phyloP scores from a whole-genome alignment of 2,888 invertebrate genomes.

The Terebella lapidaria region DNA sequence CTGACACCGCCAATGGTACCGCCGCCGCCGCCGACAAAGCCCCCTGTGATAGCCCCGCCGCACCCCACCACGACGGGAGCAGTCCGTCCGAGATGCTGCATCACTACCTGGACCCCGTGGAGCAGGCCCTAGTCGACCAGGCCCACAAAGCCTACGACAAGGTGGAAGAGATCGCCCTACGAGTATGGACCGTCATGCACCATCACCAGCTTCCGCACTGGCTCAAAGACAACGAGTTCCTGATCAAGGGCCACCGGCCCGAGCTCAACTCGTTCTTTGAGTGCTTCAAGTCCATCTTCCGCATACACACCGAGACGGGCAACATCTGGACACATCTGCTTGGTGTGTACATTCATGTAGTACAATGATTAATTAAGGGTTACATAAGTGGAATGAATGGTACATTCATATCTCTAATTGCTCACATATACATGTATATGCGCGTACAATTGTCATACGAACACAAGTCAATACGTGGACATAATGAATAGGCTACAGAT shows the following conservation, averaged over 20 bases:
- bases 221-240: constrained; percentile 97
- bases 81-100: no score
- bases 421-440: constrained; percentile 98
- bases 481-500: no score
- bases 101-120: no score
- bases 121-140: no score
- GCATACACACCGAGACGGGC: constrained; percentile 97
- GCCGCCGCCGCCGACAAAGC: no score
- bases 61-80: no score
- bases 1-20: no score
- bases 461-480: constrained; percentile 61
- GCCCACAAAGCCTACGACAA: constrained; percentile 5
- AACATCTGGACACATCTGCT: constrained; percentile 98
- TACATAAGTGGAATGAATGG: no score
- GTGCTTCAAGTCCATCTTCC: constrained; percentile 96
- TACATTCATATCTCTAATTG: no score
- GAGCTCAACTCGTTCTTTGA: constrained; percentile 92
- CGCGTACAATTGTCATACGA: constrained; percentile 99
- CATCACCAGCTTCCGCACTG: constrained; percentile 73
- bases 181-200: constrained; percentile 65
- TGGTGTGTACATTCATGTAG: no score
- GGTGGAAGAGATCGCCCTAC: constrained; percentile 8
- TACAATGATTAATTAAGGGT: no score
- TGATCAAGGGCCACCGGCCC: constrained; percentile 91
- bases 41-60: no score